Percentiles rank a stretch among this genome's conserved stretches.
phyloP scores from a whole-genome alignment of 2,797 vertebrate genomes.

The Etheostoma perlongum region DNA sequence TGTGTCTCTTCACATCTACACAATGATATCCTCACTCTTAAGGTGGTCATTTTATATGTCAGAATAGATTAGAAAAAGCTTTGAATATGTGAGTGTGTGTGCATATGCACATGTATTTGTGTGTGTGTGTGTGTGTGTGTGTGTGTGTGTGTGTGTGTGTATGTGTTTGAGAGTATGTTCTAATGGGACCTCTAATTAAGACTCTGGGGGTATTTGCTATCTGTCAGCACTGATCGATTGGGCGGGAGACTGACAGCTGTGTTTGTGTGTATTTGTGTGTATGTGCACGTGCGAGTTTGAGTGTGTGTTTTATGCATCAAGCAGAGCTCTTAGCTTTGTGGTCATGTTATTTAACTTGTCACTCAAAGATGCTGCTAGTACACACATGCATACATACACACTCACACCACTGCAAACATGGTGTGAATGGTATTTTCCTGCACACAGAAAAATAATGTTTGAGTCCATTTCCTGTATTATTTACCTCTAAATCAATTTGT shows the following conservation, averaged over 20 bases:
- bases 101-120: slow-evolving; percentile 23
- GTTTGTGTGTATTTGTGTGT: slow-evolving; percentile 38
- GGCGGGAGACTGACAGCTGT: slow-evolving; percentile 81
- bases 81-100: slow-evolving; percentile 42
- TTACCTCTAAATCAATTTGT: neutral
- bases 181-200: slow-evolving; percentile 88
- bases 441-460: neutral
- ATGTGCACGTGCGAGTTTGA: slow-evolving; percentile 20
- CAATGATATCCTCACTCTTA: neutral
- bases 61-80: slow-evolving; percentile 34
- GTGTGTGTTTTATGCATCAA: slow-evolving; percentile 31
- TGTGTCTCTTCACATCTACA: neutral
- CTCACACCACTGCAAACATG: no score
- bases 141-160: slow-evolving; percentile 14
- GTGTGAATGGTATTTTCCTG: no score
- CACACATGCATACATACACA: slow-evolving; percentile 12
- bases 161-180: slow-evolving; percentile 60
- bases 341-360: slow-evolving; percentile 58
- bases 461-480: neutral
- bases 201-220: slow-evolving; percentile 85
- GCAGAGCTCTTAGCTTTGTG: slow-evolving; percentile 39
- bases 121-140: slow-evolving; percentile 45
- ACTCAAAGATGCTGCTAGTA: slow-evolving; percentile 37
- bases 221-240: slow-evolving; percentile 85
- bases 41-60: slow-evolving; percentile 29